These are phyloP conservation scores for Alcedo quadribrachys DNA, from an alignment of 2,797 vertebrate species.

Conservation along the genomic window DNA sequence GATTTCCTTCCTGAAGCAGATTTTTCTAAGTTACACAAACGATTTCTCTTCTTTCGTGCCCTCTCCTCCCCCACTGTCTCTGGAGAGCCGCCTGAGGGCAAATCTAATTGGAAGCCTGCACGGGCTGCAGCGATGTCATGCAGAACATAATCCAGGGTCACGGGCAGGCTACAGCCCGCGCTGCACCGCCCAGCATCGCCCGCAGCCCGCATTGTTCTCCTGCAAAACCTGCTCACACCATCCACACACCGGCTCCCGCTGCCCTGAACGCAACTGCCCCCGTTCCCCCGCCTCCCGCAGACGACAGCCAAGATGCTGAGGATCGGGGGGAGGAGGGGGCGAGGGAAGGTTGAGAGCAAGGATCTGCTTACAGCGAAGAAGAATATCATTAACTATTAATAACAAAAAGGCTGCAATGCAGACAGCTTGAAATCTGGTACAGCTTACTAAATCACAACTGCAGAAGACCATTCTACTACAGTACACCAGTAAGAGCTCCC, in stretches of 20 bases:
- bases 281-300: too few species aligned
- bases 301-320: neutral
- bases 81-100: constrained; percentile 49
- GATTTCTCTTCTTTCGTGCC: neutral
- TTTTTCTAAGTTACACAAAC: neutral
- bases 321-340: neutral
- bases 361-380: constrained; percentile 50
- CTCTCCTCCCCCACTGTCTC: constrained; percentile 19
- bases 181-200: neutral
- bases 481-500: neutral
- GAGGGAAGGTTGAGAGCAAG: neutral
- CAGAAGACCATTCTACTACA: neutral
- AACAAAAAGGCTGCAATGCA: constrained; percentile 70
- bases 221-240: neutral
- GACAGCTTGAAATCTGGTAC: constrained; percentile 62
- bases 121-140: constrained; percentile 19
- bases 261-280: neutral
- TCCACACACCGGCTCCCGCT: neutral
- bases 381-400: constrained; percentile 69
- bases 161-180: neutral
- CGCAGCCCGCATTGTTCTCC: neutral
- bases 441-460: constrained; percentile 60
- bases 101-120: constrained; percentile 58
- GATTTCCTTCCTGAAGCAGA: neutral
- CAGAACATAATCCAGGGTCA: constrained; percentile 57